Evolutionary conservation across 2,113 vertebrate species (phyloP).

Genomic region (Sylvilagus bachmani): DNA sequence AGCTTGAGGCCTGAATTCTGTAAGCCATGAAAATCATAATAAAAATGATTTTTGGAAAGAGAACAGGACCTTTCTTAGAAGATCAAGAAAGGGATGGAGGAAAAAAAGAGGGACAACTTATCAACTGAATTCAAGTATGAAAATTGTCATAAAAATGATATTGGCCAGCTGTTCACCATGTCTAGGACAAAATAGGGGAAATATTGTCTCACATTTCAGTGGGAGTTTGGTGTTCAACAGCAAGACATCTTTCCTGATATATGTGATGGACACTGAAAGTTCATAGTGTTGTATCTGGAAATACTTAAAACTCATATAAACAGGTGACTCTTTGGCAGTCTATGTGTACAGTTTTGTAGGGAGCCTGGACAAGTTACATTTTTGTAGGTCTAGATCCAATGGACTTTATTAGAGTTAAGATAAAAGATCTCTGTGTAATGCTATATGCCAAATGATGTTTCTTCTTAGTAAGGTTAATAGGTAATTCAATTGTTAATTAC

Average conservation of each 20-base stretch:
- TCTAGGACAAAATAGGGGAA: neutral
- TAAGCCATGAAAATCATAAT: slow-evolving; percentile 38
- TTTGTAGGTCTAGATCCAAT: slow-evolving; percentile 20
- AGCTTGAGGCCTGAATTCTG: slow-evolving; percentile 10
- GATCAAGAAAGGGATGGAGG: slow-evolving; percentile 54
- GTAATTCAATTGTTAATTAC: neutral
- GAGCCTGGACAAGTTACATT: slow-evolving; percentile 9
- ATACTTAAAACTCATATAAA: slow-evolving; percentile 32
- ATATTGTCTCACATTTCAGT: neutral
- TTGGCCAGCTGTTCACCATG: neutral
- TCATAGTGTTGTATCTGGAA: neutral
- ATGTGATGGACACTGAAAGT: neutral
- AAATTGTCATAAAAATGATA: slow-evolving; percentile 62
- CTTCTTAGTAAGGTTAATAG: neutral
- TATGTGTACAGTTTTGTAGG: neutral
- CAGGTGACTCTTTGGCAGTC: neutral
- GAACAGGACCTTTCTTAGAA: slow-evolving; percentile 43
- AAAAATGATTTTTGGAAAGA: slow-evolving; percentile 56
- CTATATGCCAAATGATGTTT: neutral
- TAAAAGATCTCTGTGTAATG: neutral
- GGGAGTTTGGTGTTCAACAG: neutral
- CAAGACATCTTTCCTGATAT: neutral
- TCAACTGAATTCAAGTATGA: slow-evolving; percentile 38
- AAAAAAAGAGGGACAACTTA: slow-evolving; percentile 38
- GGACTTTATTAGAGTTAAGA: neutral